Evolutionary conservation across 92 coral and sea anemone species (phyloP).

Genomic region (Zoanthus gigantus): DNA sequence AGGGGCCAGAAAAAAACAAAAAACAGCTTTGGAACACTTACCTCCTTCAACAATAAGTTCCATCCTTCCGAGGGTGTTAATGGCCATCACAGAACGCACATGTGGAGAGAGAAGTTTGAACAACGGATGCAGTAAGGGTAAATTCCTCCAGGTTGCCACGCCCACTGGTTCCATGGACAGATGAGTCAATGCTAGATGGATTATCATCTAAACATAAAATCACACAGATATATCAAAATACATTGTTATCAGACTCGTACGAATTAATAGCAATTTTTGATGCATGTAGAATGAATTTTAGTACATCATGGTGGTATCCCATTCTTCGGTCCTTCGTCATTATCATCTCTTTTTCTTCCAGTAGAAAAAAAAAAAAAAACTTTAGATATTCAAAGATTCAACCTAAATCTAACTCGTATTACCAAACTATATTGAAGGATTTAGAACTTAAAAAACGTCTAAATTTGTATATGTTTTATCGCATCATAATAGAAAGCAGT

Average conservation of each 20-base stretch:
- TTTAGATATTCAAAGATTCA: no score
- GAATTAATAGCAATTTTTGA: background rate
- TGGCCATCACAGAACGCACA: slow-evolving; percentile 51
- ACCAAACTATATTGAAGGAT: no score
- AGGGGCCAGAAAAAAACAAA: background rate
- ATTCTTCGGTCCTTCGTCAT: no score
- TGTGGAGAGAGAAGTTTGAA: slow-evolving; percentile 46
- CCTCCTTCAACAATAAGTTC: slow-evolving; percentile 44
- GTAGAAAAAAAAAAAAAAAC: no score
- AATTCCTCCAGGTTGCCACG: slow-evolving; percentile 45
- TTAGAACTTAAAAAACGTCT: no score
- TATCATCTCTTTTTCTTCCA: no score
- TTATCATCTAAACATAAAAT: slow-evolving; percentile 22
- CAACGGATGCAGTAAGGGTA: slow-evolving; percentile 32
- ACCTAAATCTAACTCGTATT: no score
- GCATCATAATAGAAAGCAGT: no score
- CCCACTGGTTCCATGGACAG: slow-evolving; percentile 40
- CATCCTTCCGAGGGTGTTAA: slow-evolving; percentile 35
- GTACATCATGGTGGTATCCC: background rate
- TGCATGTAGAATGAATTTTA: background rate
- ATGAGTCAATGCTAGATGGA: slow-evolving; percentile 29
- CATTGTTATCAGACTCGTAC: background rate
- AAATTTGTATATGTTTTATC: no score
- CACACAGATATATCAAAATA: no score
- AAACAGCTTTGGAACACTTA: background rate